These are phyloP conservation scores for Addax nasomaculatus DNA, from an alignment of 2,113 vertebrate genomes.

Conservation along the genomic window DNA sequence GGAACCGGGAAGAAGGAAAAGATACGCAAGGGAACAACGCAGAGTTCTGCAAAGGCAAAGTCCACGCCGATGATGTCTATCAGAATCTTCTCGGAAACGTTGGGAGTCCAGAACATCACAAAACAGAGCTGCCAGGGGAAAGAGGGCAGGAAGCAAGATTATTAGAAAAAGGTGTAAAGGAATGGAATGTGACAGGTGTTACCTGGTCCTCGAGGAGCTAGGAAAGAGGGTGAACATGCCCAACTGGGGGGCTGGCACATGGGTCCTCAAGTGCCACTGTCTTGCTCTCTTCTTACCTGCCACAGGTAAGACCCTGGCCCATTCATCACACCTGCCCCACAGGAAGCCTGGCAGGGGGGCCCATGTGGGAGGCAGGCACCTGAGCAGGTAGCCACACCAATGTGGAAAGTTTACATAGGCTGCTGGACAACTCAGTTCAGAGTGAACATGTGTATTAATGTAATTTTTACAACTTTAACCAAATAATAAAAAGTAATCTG, in stretches of 20 bases:
- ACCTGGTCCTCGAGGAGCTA: rapidly evolving
- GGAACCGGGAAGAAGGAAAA: constrained; percentile 99
- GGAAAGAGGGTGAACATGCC: not conserved
- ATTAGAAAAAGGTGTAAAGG: rapidly evolving
- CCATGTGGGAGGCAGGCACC: not conserved
- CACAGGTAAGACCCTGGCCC: not conserved
- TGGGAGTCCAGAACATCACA: constrained; percentile 96
- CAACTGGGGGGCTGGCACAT: rapidly evolving
- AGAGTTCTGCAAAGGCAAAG: constrained; percentile 91
- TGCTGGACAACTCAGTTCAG: not conserved
- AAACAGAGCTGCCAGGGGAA: constrained; percentile 89
- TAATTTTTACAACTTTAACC: not conserved
- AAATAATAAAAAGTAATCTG: not conserved
- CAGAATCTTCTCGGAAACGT: constrained; percentile 94
- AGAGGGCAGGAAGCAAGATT: not conserved
- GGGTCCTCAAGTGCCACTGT: rapidly evolving
- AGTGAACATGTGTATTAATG: rapidly evolving
- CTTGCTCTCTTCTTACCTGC: not conserved
- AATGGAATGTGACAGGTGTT: too few relatives aligned
- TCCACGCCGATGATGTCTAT: constrained; percentile 96
- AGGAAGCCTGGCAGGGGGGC: too few relatives aligned
- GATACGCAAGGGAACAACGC: constrained; percentile 91
- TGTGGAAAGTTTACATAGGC: not conserved
- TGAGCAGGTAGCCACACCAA: not conserved
- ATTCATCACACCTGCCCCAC: not conserved